These are phyloP conservation scores for Hippocampus zosterae DNA, from an alignment of 2,113 vertebrate species.

Conservation along the genomic window DNA sequence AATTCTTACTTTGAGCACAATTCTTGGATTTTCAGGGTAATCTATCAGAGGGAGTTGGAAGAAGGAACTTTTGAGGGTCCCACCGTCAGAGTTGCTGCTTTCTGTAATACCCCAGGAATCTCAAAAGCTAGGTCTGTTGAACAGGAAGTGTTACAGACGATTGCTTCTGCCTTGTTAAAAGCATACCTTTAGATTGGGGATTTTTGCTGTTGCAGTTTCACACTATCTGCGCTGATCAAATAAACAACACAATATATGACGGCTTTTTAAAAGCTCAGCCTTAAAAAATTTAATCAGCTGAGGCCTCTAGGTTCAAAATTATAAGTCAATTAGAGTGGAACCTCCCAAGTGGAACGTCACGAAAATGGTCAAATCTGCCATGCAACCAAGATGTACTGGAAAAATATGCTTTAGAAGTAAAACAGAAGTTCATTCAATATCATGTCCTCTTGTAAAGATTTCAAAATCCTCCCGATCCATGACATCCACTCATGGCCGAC, in stretches of 20 bases:
- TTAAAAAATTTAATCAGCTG: neutral
- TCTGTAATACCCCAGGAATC: slow-evolving; percentile 36
- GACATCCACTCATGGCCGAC: too few species aligned
- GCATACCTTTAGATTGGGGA: slow-evolving; percentile 25
- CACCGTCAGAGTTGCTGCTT: slow-evolving; percentile 36
- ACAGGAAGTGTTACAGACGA: slow-evolving; percentile 33
- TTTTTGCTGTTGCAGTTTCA: slow-evolving; percentile 14
- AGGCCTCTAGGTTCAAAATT: neutral
- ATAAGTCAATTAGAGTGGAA: neutral
- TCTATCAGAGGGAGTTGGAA: slow-evolving; percentile 14
- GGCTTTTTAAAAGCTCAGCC: neutral
- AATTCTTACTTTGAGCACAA: slow-evolving; percentile 46
- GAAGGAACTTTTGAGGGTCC: slow-evolving; percentile 30
- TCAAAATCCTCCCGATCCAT: too few species aligned
- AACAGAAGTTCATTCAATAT: neutral
- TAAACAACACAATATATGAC: neutral
- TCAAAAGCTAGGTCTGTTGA: slow-evolving; percentile 30
- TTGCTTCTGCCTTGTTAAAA: slow-evolving; percentile 48
- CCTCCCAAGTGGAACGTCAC: neutral
- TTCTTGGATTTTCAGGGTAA: slow-evolving; percentile 38
- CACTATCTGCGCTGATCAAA: neutral
- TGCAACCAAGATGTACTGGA: neutral
- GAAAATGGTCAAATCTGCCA: neutral
- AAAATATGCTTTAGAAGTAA: neutral
- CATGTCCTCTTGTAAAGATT: too few species aligned